Conservation (phyloP, 2,888 invertebrate species). For the Dermolepida albohirtum region DNA sequence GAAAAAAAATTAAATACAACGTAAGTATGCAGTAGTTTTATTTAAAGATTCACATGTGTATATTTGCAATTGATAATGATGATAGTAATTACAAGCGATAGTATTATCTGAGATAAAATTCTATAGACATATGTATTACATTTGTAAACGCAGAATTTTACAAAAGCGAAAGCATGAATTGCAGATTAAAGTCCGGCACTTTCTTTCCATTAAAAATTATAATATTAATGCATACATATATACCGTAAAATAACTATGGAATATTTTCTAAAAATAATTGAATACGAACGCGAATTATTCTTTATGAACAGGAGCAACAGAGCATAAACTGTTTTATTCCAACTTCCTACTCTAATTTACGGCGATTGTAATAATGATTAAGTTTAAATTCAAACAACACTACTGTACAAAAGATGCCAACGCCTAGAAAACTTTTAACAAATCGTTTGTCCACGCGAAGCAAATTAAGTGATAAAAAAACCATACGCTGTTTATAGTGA, state of each 20-base stretch:
- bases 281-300: no score
- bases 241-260: neutral
- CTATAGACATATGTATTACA: neutral
- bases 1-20: neutral
- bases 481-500: no score
- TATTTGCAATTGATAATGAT: slow-evolving; percentile 10
- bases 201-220: no score
- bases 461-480: no score
- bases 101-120: slow-evolving; percentile 24
- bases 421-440: no score
- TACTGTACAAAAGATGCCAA: no score
- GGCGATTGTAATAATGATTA: slow-evolving; percentile 2
- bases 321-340: slow-evolving; percentile 23
- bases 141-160: neutral
- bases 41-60: slow-evolving; percentile 20
- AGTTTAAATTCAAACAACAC: neutral
- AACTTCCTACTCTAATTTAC: slow-evolving; percentile 1
- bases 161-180: neutral
- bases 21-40: neutral
- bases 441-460: no score
- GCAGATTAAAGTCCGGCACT: neutral
- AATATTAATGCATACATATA: neutral
- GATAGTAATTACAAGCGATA: slow-evolving; percentile 13
- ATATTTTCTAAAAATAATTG: no score
- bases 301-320: neutral